Percentiles rank a stretch among this genome's conserved stretches.
These are phyloP conservation scores for Athalia rosae DNA, from an alignment of 2,888 invertebrate genomes.

Conservation along the genomic window DNA sequence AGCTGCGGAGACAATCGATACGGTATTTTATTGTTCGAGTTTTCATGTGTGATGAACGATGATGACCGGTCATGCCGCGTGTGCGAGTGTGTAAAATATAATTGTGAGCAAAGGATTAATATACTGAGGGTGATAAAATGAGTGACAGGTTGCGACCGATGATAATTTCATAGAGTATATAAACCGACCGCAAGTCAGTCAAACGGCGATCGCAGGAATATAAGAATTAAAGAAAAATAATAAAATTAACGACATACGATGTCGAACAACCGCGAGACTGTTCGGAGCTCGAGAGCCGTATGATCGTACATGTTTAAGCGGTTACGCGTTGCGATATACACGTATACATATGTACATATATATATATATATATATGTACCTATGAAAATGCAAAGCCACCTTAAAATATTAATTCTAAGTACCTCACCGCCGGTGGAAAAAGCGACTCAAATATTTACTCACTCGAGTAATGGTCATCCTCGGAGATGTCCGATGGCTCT, in stretches of 20 bases:
- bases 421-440: neutral
- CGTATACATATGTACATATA: neutral
- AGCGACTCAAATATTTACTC: slow-evolving; percentile 67
- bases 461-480: slow-evolving; percentile 84
- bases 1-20: too few relatives aligned
- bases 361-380: neutral
- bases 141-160: neutral
- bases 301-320: neutral
- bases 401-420: neutral
- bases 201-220: neutral
- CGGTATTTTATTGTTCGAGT: neutral
- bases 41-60: slow-evolving; percentile 48
- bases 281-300: neutral
- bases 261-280: neutral
- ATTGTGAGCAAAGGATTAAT: slow-evolving; percentile 1
- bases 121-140: slow-evolving; percentile 3
- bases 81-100: neutral
- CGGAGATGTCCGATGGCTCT: slow-evolving; percentile 81
- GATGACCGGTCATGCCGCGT: slow-evolving; percentile 47
- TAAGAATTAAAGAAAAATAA: neutral
- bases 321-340: neutral
- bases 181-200: neutral
- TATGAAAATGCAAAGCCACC: neutral
- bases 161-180: neutral
- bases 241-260: neutral